A percentile compares a stretch with the other conserved stretches of the same genome.
Conservation (phyloP, 2,797 vertebrate species). For the Lepus oiostolus region DNA sequence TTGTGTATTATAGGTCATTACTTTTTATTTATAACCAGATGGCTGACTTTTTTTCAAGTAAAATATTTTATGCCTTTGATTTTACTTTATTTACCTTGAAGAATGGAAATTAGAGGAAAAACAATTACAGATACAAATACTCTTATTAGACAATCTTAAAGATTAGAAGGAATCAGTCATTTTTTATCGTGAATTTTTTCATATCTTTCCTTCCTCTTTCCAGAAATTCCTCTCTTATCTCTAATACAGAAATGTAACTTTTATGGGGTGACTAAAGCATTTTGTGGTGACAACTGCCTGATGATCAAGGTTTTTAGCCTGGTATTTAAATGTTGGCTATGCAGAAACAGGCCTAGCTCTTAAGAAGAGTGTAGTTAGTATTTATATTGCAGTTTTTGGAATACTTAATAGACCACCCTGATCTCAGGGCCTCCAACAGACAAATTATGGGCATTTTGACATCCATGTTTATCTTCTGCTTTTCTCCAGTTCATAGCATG, state of each 20-base stretch:
- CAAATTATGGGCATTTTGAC: constrained; percentile 19
- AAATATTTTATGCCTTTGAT: constrained; percentile 60
- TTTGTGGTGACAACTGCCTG: constrained; percentile 75
- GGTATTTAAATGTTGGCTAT: constrained; percentile 73
- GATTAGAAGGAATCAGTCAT: constrained; percentile 53
- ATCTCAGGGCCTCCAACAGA: background rate
- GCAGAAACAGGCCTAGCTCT: constrained; percentile 45
- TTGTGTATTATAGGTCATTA: background rate
- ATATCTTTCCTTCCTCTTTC: constrained; percentile 48
- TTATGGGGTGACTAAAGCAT: constrained; percentile 81
- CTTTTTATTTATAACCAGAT: constrained; percentile 55
- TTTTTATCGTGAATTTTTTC: constrained; percentile 70
- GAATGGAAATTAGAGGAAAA: constrained; percentile 48
- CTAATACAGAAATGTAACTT: constrained; percentile 80
- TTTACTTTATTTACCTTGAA: constrained; percentile 64
- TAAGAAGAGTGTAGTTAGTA: constrained; percentile 64
- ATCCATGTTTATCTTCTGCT: background rate
- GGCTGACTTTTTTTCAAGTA: constrained; percentile 41
- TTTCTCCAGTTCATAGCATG: constrained; percentile 26
- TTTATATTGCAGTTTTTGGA: constrained; percentile 67
- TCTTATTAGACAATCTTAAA: constrained; percentile 13
- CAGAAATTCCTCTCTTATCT: constrained; percentile 84
- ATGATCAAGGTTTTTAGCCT: constrained; percentile 80
- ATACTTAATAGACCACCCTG: constrained; percentile 74
- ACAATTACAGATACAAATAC: constrained; percentile 9